Base-by-base conservation (phyloP, 2,113 vertebrate genomes). In the Arothron firmamentum region DNA sequence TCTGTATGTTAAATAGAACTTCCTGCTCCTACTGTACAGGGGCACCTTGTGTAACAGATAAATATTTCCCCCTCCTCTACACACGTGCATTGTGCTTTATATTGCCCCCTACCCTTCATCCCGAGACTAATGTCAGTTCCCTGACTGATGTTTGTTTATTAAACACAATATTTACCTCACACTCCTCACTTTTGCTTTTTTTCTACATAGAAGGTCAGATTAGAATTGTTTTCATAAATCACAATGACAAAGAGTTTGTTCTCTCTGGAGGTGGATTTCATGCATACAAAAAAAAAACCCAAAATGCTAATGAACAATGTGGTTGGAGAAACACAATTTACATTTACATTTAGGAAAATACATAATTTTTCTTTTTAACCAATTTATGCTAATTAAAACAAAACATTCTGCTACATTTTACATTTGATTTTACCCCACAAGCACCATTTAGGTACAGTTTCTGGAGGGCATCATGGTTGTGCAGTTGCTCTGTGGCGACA, bases 61-160 rank as follows among this genome's bases (percentile, higher is more conserved):
- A 91, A 97, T 92, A 91, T 94, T 91, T 93, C 45, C 91, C 90
- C 62, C 83, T 71, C 73, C 79, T 80, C 68, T 75, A 94, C 92
- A 95, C 90, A 92, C 91, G 94, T 94, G 91, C 89, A 84, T 90
- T 92, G 93, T 94, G 90, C 90, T 93, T 93, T 93, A 92, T 93
- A 91, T 91, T 88, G 90, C 93, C 88, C 25, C 92, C 84, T 89
- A 56, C 52, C 67, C 67, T 79, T 80, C 81, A 72, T 68, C 78
- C 81, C 73, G 63, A 81, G 94, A 95, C 93, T 93, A 92, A 94
- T 94, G 93, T 95, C 94, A 94, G 94, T 95, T 92, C 88, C 90
- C 87, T 90, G 93, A 93, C 94, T 95, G 94, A 96, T 95, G 93
- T 94, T 93, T 96, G 92, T 93, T 95, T 93, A 95, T 96, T 96